Conservation (phyloP, 1,140 invertebrate species). For the Calosoma granatense region DNA sequence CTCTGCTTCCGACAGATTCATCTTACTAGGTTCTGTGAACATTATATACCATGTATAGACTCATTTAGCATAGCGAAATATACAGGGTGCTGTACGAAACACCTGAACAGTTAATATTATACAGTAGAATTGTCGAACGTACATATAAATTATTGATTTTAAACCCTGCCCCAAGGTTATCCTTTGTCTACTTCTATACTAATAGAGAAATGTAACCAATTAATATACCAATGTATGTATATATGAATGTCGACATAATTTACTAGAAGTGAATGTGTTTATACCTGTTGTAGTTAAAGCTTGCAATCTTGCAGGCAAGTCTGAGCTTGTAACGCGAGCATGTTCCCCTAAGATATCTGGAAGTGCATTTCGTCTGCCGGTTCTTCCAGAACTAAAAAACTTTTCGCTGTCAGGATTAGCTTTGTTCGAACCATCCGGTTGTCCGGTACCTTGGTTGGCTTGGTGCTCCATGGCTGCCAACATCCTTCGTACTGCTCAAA, state of each 20-base stretch:
- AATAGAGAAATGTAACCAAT: too few relatives aligned
- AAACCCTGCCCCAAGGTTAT: too few relatives aligned
- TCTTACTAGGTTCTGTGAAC: not conserved
- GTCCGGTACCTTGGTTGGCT: not conserved
- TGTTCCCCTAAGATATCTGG: slow-evolving; percentile 52
- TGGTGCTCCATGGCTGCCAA: not conserved
- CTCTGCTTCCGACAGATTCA: not conserved
- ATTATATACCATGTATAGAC: not conserved
- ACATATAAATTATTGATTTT: too few relatives aligned
- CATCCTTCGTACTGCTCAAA: slow-evolving; percentile 5
- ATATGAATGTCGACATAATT: too few relatives aligned
- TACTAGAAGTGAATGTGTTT: too few relatives aligned
- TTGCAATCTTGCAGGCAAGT: slow-evolving; percentile 50
- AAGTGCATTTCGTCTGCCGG: slow-evolving; percentile 61
- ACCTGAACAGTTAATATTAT: too few relatives aligned
- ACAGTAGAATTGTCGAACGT: too few relatives aligned
- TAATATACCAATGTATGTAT: too few relatives aligned
- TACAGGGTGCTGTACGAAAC: too few relatives aligned
- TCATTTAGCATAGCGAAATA: too few relatives aligned
- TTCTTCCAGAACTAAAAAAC: slow-evolving; percentile 58
- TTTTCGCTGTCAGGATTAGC: slow-evolving; percentile 34
- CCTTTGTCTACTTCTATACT: too few relatives aligned
- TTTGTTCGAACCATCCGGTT: not conserved
- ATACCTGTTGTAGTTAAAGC: slow-evolving; percentile 48
- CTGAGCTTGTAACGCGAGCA: slow-evolving; percentile 47